Evolutionary conservation across 1,140 invertebrate species (phyloP), one percentile per base, ranked within the genome.

Genomic region (Thaumatotibia leucotreta): DNA sequence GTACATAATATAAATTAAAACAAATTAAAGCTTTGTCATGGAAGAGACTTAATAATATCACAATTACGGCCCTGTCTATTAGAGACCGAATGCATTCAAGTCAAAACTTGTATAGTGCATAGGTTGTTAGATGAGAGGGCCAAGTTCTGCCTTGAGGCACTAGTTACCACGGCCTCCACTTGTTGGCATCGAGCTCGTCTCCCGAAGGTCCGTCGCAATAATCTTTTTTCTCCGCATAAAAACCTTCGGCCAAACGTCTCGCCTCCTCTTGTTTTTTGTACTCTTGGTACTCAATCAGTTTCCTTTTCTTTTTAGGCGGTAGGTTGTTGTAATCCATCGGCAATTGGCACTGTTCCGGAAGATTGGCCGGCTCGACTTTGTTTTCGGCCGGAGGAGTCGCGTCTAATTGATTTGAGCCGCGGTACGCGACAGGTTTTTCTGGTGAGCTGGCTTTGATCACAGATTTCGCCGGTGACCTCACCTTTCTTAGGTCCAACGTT

Each of bases 11-110:
- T 78, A 78, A 80, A 71, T 86, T 85, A 88, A 73, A 88, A 83
- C 83, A 76, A 88, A 88, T 91, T 91, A 91, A 91, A 91, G 88
- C 88, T 91, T 88, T 85, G 68, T 82, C 74, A 76, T 86, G 86
- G 85, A 89, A 89, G 82, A 88, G 77, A 77, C 73, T 80, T 14
- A 78, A 72, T 78, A 79, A 80, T 88, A 91, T 89, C 86, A 91
- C 86, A 89, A 82, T 45, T 20, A 45, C 6, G 39, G 17, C 39
- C 39, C 39, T 39, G 14, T 17, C 5, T 39, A 14, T 39, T 39
- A 45, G n/a, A 45, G 9, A 45, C 17, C n/a, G n/a, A n/a, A 45
- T 9, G 20, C 32, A 33, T 33, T 39, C 14, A 11, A 45, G 39
- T 45, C 17, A 45, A 20, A 45, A 45, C 39, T 45, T 20, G 14